phyloP scores from a whole-genome alignment of 37 sponge, comb jelly and placozoan species.

The Agelas oroides region DNA sequence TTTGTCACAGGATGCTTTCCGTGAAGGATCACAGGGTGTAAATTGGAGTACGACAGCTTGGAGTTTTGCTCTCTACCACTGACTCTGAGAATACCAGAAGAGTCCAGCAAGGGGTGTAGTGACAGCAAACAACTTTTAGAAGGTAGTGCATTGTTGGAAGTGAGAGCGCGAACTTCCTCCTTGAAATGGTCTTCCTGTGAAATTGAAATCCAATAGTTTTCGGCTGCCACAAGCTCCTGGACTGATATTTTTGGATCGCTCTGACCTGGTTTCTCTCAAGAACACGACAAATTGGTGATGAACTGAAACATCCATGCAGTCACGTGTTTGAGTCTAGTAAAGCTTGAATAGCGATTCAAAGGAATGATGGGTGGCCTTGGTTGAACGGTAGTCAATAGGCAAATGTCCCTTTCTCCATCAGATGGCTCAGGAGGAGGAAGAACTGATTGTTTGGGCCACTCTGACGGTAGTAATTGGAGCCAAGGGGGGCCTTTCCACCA shows the following conservation, averaged over 20 bases:
- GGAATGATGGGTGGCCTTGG: conserved; percentile 5
- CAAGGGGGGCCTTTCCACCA: background rate
- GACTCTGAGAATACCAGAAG: conserved; percentile 1
- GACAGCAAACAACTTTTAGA: background rate
- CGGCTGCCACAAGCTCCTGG: background rate
- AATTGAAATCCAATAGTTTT: conserved; percentile 11
- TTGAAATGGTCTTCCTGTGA: background rate
- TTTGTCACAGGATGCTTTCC: background rate
- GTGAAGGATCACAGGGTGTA: background rate
- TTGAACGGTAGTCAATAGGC: background rate
- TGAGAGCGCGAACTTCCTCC: background rate
- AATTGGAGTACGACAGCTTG: background rate
- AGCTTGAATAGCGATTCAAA: conserved; percentile 19
- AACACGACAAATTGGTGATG: conserved; percentile 1
- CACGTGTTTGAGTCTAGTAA: conserved; percentile 6
- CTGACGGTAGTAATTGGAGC: background rate
- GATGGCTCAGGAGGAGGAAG: background rate
- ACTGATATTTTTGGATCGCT: no score
- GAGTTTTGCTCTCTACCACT: conserved; percentile 1
- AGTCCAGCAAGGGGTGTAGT: background rate
- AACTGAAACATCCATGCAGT: conserved; percentile 31
- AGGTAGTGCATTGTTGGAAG: no score
- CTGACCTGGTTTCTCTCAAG: no score
- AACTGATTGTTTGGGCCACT: background rate
- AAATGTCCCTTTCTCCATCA: conserved; percentile 28